These are phyloP conservation scores for Archocentrus centrarchus DNA, from an alignment of 2,113 vertebrate genomes.

Conservation along the genomic window DNA sequence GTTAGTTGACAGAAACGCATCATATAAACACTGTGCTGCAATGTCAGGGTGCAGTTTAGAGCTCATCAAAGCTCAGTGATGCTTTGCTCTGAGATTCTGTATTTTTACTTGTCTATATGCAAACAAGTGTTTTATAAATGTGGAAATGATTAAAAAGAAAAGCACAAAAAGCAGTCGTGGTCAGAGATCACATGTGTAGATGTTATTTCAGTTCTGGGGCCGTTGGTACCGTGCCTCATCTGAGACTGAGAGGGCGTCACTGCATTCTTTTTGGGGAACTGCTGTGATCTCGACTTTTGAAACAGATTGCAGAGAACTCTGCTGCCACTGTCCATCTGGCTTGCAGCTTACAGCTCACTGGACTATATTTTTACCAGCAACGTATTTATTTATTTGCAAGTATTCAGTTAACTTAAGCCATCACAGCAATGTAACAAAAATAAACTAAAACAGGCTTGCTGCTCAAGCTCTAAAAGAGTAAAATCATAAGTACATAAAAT, in stretches of 20 bases:
- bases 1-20: slow-evolving; percentile 21
- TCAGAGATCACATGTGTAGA: background rate
- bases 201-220: too few species aligned
- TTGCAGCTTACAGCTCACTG: accelerated
- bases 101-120: slow-evolving; percentile 6
- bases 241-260: too few species aligned
- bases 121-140: background rate
- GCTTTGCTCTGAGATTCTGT: slow-evolving; percentile 2
- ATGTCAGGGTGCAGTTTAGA: slow-evolving; percentile 37
- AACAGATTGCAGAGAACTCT: accelerated
- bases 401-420: background rate
- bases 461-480: background rate
- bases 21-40: slow-evolving; percentile 13
- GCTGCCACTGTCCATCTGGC: background rate
- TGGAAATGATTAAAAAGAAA: background rate
- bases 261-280: too few species aligned
- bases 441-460: background rate
- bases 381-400: background rate
- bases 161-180: background rate
- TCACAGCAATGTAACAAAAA: background rate
- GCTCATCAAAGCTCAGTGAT: slow-evolving; percentile 32
- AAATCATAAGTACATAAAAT: background rate
- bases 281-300: background rate
- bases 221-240: too few species aligned
- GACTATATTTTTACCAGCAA: background rate